These are phyloP conservation scores for Hyphantria cunea DNA, from an alignment of 1,140 invertebrate species.

Conservation along the genomic window DNA sequence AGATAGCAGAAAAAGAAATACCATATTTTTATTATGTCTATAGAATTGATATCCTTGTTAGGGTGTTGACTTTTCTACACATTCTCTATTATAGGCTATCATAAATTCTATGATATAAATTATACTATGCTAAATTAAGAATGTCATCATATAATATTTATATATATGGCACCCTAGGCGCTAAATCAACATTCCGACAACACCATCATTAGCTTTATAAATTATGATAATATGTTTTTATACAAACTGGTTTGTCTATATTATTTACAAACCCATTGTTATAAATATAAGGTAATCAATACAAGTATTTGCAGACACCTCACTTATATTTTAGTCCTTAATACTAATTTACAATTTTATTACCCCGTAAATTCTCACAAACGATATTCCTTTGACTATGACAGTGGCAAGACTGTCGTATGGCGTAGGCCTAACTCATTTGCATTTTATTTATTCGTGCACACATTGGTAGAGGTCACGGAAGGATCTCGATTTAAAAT, in stretches of 20 bases:
- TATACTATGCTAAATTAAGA: not conserved
- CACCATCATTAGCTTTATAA: too few relatives aligned
- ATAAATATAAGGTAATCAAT: slow-evolving; percentile 9
- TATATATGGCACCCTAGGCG: not conserved
- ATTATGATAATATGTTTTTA: too few relatives aligned
- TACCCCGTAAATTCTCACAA: not conserved
- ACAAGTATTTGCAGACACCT: slow-evolving; percentile 1
- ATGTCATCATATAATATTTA: not conserved
- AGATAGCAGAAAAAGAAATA: too few relatives aligned
- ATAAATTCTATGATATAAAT: too few relatives aligned
- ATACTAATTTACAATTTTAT: slow-evolving; percentile 10
- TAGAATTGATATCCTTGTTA: too few relatives aligned
- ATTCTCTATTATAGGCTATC: too few relatives aligned
- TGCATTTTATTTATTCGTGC: not conserved
- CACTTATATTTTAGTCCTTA: slow-evolving; percentile 1
- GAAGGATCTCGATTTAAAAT: slow-evolving; percentile 40
- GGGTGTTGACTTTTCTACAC: too few relatives aligned
- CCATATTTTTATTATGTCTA: too few relatives aligned
- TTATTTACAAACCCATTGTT: not conserved
- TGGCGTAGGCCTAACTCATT: not conserved
- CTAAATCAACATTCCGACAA: not conserved
- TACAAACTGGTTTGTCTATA: not conserved
- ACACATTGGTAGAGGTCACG: slow-evolving; percentile 24
- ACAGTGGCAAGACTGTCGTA: not conserved
- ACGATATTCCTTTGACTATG: not conserved